Conservation (phyloP, 2,113 vertebrate genomes). For the Thamnaconus septentrionalis region DNA sequence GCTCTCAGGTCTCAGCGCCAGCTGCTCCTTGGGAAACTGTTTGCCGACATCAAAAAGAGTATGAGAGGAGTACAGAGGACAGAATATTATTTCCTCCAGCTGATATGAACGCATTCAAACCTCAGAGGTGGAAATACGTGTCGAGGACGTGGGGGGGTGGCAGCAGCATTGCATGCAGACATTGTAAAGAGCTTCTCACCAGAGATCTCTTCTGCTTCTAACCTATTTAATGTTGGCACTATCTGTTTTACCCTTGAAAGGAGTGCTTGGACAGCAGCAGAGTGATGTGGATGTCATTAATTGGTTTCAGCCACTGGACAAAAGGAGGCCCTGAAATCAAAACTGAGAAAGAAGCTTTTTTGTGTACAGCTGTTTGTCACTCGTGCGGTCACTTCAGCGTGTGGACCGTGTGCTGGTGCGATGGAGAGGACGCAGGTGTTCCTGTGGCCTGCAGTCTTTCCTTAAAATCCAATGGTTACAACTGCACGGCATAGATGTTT, state of each 20-base stretch:
- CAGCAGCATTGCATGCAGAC: too few relatives aligned
- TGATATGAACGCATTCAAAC: too few relatives aligned
- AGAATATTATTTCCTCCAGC: too few relatives aligned
- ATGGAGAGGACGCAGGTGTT: neutral
- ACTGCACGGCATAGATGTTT: slow-evolving; percentile 3
- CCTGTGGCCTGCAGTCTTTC: neutral
- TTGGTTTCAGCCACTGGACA: slow-evolving; percentile 10
- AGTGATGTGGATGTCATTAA: slow-evolving; percentile 8
- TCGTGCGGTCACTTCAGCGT: neutral
- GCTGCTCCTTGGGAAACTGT: too few relatives aligned
- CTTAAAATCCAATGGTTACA: neutral
- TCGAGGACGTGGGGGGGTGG: too few relatives aligned
- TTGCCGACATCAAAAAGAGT: too few relatives aligned
- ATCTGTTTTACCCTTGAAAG: slow-evolving; percentile 32
- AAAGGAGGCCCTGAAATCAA: slow-evolving; percentile 30
- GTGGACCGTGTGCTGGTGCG: slow-evolving; percentile 3
- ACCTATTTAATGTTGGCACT: neutral
- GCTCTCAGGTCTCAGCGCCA: too few relatives aligned
- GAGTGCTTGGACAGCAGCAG: neutral
- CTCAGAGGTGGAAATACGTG: too few relatives aligned
- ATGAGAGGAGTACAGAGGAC: too few relatives aligned
- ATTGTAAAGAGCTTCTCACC: too few relatives aligned
- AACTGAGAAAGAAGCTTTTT: slow-evolving; percentile 15
- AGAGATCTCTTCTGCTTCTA: too few relatives aligned
- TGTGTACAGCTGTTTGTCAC: slow-evolving; percentile 11